Evolutionary conservation across 2,113 vertebrate genomes (phyloP).

Genomic region (Mungos mungo): DNA sequence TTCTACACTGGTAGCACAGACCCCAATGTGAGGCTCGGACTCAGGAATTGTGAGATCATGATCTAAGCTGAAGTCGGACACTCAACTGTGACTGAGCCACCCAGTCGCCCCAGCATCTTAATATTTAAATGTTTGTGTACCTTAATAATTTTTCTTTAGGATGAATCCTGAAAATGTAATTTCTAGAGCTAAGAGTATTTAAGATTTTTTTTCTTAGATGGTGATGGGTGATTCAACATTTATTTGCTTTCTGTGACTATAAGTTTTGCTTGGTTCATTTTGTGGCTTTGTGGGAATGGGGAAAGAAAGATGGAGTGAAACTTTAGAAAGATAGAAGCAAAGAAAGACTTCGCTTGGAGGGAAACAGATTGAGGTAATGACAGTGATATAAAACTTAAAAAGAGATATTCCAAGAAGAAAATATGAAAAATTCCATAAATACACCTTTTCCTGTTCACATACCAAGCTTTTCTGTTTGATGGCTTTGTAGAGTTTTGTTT

Average conservation of each 20-base stretch:
- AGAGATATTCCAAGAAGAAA: slow-evolving; percentile 21
- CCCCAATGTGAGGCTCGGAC: too few species aligned
- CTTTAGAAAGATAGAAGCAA: neutral
- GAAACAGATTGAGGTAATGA: neutral
- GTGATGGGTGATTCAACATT: neutral
- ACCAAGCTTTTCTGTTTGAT: neutral
- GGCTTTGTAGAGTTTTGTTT: slow-evolving; percentile 4
- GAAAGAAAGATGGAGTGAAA: neutral
- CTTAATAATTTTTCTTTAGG: neutral
- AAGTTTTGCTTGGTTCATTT: slow-evolving; percentile 25
- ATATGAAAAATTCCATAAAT: slow-evolving; percentile 36
- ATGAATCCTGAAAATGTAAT: slow-evolving; percentile 17
- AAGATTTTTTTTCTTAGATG: neutral
- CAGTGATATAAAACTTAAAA: slow-evolving; percentile 27
- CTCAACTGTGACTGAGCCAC: too few species aligned
- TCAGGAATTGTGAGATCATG: too few species aligned
- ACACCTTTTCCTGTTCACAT: neutral
- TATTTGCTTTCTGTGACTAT: slow-evolving; percentile 10
- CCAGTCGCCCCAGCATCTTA: too few species aligned
- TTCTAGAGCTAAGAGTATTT: neutral
- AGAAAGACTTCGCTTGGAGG: neutral
- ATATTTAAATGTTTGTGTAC: neutral
- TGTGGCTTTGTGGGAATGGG: neutral
- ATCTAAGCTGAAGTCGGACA: too few species aligned
- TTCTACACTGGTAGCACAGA: too few species aligned